Base-by-base conservation (phyloP, 1,140 invertebrate genomes). In the Apolygus lucorum region DNA sequence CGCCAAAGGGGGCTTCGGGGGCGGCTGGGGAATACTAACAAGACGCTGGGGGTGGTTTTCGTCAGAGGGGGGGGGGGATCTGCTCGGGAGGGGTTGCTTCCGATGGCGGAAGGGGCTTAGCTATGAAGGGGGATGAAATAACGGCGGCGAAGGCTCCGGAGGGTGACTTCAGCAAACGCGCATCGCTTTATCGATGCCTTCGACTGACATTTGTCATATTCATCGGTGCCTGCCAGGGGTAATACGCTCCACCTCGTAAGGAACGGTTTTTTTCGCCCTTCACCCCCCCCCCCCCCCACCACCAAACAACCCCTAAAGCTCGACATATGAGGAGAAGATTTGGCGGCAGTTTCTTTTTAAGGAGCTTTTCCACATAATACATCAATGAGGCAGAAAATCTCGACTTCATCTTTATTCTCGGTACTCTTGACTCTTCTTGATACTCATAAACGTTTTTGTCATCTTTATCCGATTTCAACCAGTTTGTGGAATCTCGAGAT, bases 171-270 rank as follows among this genome's bases (percentile, higher is more conserved):
- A 22, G 22, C 11, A 4, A 21, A 17, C 4, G 54, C 54, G 54
- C 54, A 21, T 59, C 54, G n/a, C 54, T 59, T 59, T 59, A 59
- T 59, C 54, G 54, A 21, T 21, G 22, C 13, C 22, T 59, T 22
- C 4, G 22, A 17, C 54, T 11, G 54, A 59, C 22, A 59, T 59
- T 59, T 59, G 54, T 59, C 54, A 59, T 59, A 59, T 59, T 59
- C 54, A 59, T 59, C 54, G 54, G 22, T 13, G 54, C 54, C 54
- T 59, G 54, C 54, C 54, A 59, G 54, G 54, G 54, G 13, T 59
- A 59, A 59, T 59, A 59, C 54, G 22, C 54, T 59, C 22, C 22
- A 59, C 54, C 54, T 59, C 54, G 54, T 59, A 4, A 17, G 34
- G 34, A 17, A 42, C 34, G 17, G 4, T 42, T 42, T 42, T 42